Conservation (phyloP, 2,113 vertebrate genomes). For the Chrysemys picta region DNA sequence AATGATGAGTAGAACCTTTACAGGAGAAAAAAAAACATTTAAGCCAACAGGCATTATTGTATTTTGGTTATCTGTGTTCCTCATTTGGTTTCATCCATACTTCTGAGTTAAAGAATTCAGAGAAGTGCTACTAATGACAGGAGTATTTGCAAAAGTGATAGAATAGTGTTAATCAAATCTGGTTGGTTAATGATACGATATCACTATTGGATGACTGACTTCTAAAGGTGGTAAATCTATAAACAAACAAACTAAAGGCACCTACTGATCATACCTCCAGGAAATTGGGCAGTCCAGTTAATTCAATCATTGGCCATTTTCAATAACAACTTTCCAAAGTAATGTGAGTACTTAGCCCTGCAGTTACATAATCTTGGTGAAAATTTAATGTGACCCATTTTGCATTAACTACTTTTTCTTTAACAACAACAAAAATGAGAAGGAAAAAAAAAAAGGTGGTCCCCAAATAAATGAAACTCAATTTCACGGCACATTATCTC, state of each 20-base stretch:
- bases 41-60: conserved; percentile 29
- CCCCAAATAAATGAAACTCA: conserved; percentile 98
- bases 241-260: not conserved
- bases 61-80: not conserved
- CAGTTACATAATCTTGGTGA: conserved; percentile 71
- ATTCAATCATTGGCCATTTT: conserved; percentile 47
- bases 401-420: conserved; percentile 71
- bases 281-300: conserved; percentile 5
- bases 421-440: conserved; percentile 68
- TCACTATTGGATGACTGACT: not conserved
- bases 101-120: conserved; percentile 23
- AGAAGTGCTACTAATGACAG: not conserved
- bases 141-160: not conserved
- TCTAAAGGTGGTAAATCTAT: conserved; percentile 35
- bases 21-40: not conserved
- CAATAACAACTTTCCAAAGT: conserved; percentile 48
- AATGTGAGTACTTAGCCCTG: conserved; percentile 55
- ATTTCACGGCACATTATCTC: conserved; percentile 99
- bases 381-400: conserved; percentile 71
- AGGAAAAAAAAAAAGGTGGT: conserved; percentile 89
- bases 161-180: not conserved
- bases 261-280: not conserved
- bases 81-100: not conserved
- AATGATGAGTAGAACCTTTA: not conserved
- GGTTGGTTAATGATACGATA: not conserved